phyloP scores from a whole-genome alignment of 2,113 vertebrate species.

The Crotalus helleri region DNA sequence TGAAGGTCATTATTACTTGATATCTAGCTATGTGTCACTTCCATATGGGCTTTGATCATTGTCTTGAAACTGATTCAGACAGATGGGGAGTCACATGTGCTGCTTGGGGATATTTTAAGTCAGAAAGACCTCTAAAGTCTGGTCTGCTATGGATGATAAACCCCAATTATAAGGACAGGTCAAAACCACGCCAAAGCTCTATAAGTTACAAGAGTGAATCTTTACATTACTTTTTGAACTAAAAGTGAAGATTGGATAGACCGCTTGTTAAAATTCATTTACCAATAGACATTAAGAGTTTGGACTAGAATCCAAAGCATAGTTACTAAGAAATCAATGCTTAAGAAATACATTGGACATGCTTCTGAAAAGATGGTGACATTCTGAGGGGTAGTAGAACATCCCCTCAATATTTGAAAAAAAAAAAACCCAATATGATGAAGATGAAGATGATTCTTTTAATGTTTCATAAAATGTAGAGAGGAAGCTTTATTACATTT shows the following conservation, averaged over 20 bases:
- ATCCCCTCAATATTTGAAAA: neutral
- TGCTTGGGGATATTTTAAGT: slow-evolving; percentile 43
- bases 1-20: slow-evolving; percentile 54
- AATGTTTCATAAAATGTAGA: neutral
- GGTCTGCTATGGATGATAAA: slow-evolving; percentile 22
- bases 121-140: slow-evolving; percentile 35
- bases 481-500: neutral
- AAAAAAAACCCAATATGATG: neutral
- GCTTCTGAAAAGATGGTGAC: neutral
- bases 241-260: neutral
- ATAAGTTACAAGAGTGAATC: neutral
- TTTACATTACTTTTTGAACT: neutral
- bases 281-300: neutral
- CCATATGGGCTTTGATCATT: slow-evolving; percentile 52
- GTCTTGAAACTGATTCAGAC: slow-evolving; percentile 57
- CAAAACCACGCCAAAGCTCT: slow-evolving; percentile 15
- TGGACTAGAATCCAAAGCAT: neutral
- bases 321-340: neutral
- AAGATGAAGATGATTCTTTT: neutral
- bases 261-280: neutral
- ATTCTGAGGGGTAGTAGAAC: neutral
- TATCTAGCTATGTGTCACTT: slow-evolving; percentile 56
- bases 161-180: slow-evolving; percentile 30
- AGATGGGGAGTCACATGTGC: slow-evolving; percentile 55
- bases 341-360: neutral